Percentiles rank a stretch among this genome's conserved stretches.
Evolutionary conservation across 2,113 vertebrate genomes (phyloP).

Genomic region (Bubo scandiacus): DNA sequence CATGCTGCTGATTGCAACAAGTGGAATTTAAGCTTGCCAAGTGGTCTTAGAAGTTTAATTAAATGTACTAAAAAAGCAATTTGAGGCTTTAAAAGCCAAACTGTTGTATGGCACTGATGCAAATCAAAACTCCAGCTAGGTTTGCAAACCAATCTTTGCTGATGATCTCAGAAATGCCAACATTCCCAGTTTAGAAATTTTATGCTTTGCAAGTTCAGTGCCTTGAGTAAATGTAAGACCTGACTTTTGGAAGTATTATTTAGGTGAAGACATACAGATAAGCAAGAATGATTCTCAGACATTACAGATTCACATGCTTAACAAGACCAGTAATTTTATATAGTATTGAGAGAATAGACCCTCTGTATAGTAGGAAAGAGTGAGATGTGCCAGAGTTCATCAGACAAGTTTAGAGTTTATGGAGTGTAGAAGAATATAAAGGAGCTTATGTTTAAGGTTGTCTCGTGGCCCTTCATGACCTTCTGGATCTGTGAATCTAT

Average conservation of each 20-base stretch:
- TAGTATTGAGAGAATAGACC: neutral
- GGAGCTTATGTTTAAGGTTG: conserved; percentile 5
- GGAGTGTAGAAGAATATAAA: conserved; percentile 1
- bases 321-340: conserved; percentile 19
- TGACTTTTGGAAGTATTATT: conserved; percentile 6
- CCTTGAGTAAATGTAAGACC: neutral
- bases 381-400: conserved; percentile 2
- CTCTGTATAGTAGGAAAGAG: neutral
- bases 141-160: neutral
- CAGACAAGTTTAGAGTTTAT: neutral
- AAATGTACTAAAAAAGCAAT: conserved; percentile 50
- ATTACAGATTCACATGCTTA: neutral
- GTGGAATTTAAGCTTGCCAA: conserved; percentile 46
- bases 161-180: conserved; percentile 4
- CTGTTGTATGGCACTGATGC: conserved; percentile 39
- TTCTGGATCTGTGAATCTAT: neutral
- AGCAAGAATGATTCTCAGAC: conserved; percentile 24
- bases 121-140: conserved; percentile 44
- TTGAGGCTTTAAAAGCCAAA: conserved; percentile 45
- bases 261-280: conserved; percentile 14
- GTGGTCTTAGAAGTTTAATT: conserved; percentile 61
- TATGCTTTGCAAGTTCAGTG: neutral
- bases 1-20: conserved; percentile 61
- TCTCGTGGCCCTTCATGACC: neutral
- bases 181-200: neutral